These are phyloP conservation scores for Sciurus niger DNA, from an alignment of 2,113 vertebrate species.

Conservation along the genomic window DNA sequence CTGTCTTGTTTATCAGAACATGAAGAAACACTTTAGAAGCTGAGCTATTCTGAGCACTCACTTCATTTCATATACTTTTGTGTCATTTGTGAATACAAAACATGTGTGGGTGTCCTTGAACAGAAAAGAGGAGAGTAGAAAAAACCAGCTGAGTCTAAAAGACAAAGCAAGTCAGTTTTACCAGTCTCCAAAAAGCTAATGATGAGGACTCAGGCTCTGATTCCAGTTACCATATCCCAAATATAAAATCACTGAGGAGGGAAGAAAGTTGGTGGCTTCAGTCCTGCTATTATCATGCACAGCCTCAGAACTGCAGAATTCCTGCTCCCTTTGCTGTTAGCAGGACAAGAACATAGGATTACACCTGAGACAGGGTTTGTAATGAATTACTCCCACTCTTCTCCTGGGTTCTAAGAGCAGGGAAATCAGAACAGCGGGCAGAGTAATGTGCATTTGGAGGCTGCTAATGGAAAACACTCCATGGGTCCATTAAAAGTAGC, in stretches of 20 bases:
- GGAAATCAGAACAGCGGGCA: slow-evolving; percentile 41
- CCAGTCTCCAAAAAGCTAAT: not conserved
- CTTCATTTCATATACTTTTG: slow-evolving; percentile 34
- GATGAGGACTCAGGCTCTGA: slow-evolving; percentile 37
- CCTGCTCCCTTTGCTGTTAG: slow-evolving; percentile 63
- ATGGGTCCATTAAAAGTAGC: slow-evolving; percentile 61
- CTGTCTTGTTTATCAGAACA: slow-evolving; percentile 68
- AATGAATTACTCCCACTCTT: slow-evolving; percentile 77
- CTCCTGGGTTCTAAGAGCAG: slow-evolving; percentile 64
- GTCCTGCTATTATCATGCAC: slow-evolving; percentile 36
- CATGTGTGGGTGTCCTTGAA: slow-evolving; percentile 60
- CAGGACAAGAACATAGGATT: slow-evolving; percentile 72
- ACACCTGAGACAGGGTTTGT: slow-evolving; percentile 49
- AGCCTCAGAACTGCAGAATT: slow-evolving; percentile 39
- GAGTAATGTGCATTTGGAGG: slow-evolving; percentile 63
- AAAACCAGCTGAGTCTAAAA: slow-evolving; percentile 65
- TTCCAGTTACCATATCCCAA: not conserved
- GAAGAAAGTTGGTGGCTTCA: not conserved
- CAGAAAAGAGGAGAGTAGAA: not conserved
- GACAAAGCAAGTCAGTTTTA: slow-evolving; percentile 61
- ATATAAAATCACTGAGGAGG: slow-evolving; percentile 22
- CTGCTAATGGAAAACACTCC: slow-evolving; percentile 78
- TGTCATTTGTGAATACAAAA: slow-evolving; percentile 65
- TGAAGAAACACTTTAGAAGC: slow-evolving; percentile 43
- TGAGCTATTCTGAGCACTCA: slow-evolving; percentile 59